Evolutionary conservation across 2,797 vertebrate species (phyloP), one percentile per base, ranked within the genome.

Genomic region (Mycteria americana): DNA sequence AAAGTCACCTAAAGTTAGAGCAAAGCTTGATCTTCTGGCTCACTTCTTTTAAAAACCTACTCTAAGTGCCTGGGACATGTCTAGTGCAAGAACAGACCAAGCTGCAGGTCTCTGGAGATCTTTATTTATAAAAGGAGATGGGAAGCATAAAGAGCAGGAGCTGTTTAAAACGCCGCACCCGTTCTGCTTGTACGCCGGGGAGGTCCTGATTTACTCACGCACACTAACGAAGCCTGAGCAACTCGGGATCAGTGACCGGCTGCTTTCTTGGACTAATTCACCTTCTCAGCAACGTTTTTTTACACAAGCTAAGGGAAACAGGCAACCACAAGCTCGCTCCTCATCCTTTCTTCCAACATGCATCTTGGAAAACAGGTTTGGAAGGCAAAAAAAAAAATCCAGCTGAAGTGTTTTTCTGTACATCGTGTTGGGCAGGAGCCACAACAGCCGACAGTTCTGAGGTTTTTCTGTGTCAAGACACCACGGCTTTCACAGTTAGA

Each of bases 241-340:
- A 7, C 14, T 4, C 10, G 4, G 45, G 51, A 8, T 2, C 39
- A 6, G 15, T 1, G 15, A 6, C 12, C 0, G 2, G 21, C 28
- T 27, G 33, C 65, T 45, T 11, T 9, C 39, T 2, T 0, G 7
- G 24, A 18, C 31, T 10, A 11, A 12, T 41, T 9, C 37, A 10
- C 50, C n/a, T 16, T 18, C 48, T 14, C 51, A 18, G 23, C 31
- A 18, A 7, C 0, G 1, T 4, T 23, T 33, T 37, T 39, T 30
- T 30, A 2, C 43, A 15, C 37, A 18, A 53, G 37, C 23, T 6
- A 33, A 77, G 53, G 28, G 24, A 8, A 72, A 72, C 3, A 2
- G 35, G 72, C 18, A 11, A n/a, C 21, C 3, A 1, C 12, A 13
- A 19, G n/a, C 37, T 15, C 4, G 11, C n/a, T 77, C 30, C 31